A percentile compares a stretch with the other conserved stretches of the same genome.
These are phyloP conservation scores for Martes martes DNA, from an alignment of 2,113 vertebrate species.

Conservation along the genomic window DNA sequence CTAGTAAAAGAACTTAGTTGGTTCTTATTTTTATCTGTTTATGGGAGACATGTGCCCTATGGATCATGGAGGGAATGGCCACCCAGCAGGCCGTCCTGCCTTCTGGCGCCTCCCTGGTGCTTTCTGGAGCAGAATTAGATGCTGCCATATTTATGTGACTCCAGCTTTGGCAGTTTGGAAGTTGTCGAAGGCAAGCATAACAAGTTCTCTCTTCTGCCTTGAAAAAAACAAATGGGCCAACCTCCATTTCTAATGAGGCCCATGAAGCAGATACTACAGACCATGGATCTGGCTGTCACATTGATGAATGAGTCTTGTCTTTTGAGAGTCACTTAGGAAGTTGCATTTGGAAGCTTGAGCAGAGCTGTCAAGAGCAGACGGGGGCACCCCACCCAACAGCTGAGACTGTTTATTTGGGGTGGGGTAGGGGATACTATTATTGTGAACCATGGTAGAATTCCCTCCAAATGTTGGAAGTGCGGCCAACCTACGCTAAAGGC, in stretches of 20 bases:
- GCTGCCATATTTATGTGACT: not conserved
- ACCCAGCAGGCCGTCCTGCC: not conserved
- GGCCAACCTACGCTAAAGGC: not conserved
- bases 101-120: not conserved
- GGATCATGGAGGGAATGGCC: not conserved
- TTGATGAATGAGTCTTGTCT: slow-evolving; percentile 39
- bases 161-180: not conserved
- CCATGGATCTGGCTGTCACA: slow-evolving; percentile 20
- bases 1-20: slow-evolving; percentile 34
- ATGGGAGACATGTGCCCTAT: not conserved
- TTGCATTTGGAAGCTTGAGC: slow-evolving; percentile 10
- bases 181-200: not conserved
- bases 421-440: not conserved
- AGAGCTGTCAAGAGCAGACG: not conserved
- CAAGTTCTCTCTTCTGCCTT: not conserved
- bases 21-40: slow-evolving; percentile 28
- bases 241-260: slow-evolving; percentile 30
- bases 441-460: not conserved
- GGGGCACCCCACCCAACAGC: not conserved
- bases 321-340: slow-evolving; percentile 45
- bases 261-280: not conserved
- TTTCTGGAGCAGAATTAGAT: not conserved
- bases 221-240: slow-evolving; percentile 1
- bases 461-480: not conserved
- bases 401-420: not conserved